Percentiles rank a stretch among this genome's conserved stretches.
Evolutionary conservation across 2,797 vertebrate species (phyloP).

Genomic region (Hylomyscus alleni): DNA sequence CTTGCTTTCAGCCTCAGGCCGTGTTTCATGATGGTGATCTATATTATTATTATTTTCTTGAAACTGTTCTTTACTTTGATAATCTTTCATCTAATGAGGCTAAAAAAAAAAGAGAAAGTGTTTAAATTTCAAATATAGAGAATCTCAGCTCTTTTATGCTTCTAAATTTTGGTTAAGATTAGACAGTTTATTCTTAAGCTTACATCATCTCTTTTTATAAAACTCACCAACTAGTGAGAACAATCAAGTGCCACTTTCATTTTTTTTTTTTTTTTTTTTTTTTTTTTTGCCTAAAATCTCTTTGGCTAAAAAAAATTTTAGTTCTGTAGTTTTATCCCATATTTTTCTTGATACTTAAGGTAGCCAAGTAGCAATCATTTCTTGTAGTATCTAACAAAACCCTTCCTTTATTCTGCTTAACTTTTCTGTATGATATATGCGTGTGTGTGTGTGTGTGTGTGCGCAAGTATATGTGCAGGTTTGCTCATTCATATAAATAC

Average conservation of each 20-base stretch:
- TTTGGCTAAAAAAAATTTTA: background rate
- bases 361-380: background rate
- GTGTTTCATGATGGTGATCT: background rate
- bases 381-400: background rate
- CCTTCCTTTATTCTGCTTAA: background rate
- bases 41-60: background rate
- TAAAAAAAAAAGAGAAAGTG: background rate
- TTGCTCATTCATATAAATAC: background rate
- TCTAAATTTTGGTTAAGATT: conserved; percentile 59
- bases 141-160: conserved; percentile 6
- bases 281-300: conserved; percentile 9
- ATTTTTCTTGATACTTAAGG: background rate
- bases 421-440: background rate
- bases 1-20: background rate
- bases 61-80: conserved; percentile 46
- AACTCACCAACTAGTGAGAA: conserved; percentile 15
- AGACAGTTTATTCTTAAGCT: conserved; percentile 26
- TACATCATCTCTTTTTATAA: background rate
- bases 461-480: background rate
- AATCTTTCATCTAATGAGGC: background rate
- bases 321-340: conserved; percentile 19
- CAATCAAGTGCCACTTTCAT: background rate
- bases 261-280: conserved; percentile 4
- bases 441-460: background rate
- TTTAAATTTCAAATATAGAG: conserved; percentile 53